Evolutionary conservation across 2,113 vertebrate genomes (phyloP), one percentile per base, ranked within the genome.

Genomic region (Xyliphius kryptos): DNA sequence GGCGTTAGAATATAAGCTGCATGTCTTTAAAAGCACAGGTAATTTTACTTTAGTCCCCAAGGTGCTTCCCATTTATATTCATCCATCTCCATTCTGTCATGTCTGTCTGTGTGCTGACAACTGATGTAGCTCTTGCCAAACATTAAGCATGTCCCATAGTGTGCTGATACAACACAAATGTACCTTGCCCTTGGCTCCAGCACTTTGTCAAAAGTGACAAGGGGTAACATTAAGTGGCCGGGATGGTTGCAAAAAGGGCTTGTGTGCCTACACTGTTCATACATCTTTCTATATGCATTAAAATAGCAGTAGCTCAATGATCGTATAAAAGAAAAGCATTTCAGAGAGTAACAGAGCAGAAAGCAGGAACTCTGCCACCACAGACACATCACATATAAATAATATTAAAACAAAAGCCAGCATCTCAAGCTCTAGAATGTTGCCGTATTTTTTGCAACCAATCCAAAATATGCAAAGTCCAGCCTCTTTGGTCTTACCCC

Each of bases 81-180:
- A 73, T 73, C 62, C 40, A 62, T 73, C 66, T 69, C 67, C 40
- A 66, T 73, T 61, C 59, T 68, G 50, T 58, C 56, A 56, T 65
- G 56, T 49, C 59, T 57, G 47, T 55, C 62, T 56, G 41, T 19
- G 60, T 41, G 37, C 44, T 20, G 41, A 59, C 32, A 62, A 51
- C 62, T 69, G 52, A 73, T 73, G 71, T 57, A 66, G 50, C 56
- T 63, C 50, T 51, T 22, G 48, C 68, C 51, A 61, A 70, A 68
- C 46, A 52, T 59, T 64, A 71, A 61, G 59, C 65, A 61, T 65
- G 49, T 61, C 61, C 59, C 40, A 17, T 21, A 48, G 51, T 71
- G 22, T 65, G 69, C 73, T 75, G 66, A 71, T 57, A 63, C 69
- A 62, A 71, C 66, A 71, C 57, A 75, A 75, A 71, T 43, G 14